Percentiles rank a stretch among this genome's conserved stretches.
Evolutionary conservation across 1,140 invertebrate species (phyloP).

Genomic region (Elysia chlorotica): DNA sequence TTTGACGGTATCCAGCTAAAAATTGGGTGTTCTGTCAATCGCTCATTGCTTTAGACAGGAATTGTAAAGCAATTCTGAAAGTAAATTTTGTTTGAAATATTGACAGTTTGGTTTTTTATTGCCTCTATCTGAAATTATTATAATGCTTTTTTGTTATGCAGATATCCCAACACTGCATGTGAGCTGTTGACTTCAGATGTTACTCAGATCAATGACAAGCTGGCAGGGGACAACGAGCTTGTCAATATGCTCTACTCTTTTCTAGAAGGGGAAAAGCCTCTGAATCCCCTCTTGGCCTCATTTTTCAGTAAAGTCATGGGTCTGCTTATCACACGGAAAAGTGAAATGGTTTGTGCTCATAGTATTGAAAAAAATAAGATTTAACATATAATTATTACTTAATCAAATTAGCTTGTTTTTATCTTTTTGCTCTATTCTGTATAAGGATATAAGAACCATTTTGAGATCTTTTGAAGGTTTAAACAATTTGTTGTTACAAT

Average conservation of each 20-base stretch:
- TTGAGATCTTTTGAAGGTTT: no score
- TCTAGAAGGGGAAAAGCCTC: conserved; percentile 80
- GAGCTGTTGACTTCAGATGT: conserved; percentile 91
- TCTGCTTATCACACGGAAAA: conserved; percentile 80
- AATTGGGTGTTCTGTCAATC: no score
- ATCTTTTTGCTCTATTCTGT: no score
- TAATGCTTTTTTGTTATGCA: conserved; percentile 33
- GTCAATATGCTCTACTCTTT: conserved; percentile 85
- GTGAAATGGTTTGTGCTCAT: conserved; percentile 69
- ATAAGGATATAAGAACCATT: no score
- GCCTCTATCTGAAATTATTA: conserved; percentile 4
- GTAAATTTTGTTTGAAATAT: no score
- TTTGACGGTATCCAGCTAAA: no score
- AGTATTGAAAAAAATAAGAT: no score
- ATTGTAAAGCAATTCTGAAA: no score
- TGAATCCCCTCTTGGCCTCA: conserved; percentile 92
- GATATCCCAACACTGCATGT: conserved; percentile 83
- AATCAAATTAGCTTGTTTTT: no score
- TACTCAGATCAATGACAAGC: conserved; percentile 80
- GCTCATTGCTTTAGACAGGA: no score
- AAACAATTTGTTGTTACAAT: no score
- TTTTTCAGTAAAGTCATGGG: conserved; percentile 95
- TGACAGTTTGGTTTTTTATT: conserved; percentile 7
- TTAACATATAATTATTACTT: no score
- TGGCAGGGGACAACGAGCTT: conserved; percentile 77